Evolutionary conservation across 53 echinoderm and acorn worm genomes (phyloP).

Genomic region (Mesocentrotus franciscanus): DNA sequence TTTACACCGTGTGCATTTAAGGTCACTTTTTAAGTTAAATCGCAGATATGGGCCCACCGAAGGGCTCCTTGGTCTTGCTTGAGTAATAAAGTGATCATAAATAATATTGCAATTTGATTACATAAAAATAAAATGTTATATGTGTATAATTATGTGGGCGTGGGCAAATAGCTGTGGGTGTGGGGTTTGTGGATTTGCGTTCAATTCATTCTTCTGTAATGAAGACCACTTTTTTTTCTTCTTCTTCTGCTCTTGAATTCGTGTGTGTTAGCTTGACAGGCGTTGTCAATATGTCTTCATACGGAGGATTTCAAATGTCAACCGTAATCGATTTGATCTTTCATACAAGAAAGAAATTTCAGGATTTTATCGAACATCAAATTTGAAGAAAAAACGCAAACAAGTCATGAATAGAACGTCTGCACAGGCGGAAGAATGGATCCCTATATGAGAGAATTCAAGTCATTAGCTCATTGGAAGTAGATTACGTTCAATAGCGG

Average conservation of each 20-base stretch:
- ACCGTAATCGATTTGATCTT: neutral
- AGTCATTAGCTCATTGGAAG: neutral
- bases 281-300: neutral
- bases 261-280: neutral
- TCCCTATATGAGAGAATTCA: neutral
- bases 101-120: too few relatives aligned
- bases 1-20: too few relatives aligned
- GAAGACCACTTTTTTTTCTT: neutral
- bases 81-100: too few relatives aligned
- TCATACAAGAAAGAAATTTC: neutral
- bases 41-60: too few relatives aligned
- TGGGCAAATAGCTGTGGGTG: too few relatives aligned
- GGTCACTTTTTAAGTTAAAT: too few relatives aligned
- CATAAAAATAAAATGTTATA: too few relatives aligned
- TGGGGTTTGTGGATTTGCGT: too few relatives aligned
- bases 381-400: neutral
- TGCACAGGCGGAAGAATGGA: neutral
- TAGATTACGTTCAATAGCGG: neutral
- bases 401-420: neutral
- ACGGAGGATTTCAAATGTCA: neutral
- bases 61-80: too few relatives aligned
- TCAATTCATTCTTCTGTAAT: neutral
- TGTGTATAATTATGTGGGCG: too few relatives aligned
- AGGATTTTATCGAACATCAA: neutral
- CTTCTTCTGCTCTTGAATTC: neutral